Evolutionary conservation across 1,140 invertebrate genomes (phyloP).

Genomic region (Daktulosphaira vitifoliae): DNA sequence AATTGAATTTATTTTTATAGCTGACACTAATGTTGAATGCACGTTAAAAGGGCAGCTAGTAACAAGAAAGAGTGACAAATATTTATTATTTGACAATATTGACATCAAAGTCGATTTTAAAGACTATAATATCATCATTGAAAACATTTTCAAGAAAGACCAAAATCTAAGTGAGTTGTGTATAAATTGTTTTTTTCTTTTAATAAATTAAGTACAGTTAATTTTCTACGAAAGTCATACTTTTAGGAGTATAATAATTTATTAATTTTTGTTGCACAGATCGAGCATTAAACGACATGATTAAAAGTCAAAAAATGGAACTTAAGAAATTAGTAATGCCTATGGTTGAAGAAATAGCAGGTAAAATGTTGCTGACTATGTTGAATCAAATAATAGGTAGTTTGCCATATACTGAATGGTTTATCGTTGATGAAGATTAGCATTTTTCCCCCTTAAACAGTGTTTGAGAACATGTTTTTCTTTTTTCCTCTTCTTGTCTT

Average conservation of each 20-base stretch:
- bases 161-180: slow-evolving; percentile 36
- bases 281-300: slow-evolving; percentile 37
- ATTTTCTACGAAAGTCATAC: too few species aligned
- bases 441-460: too few species aligned
- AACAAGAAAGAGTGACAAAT: slow-evolving; percentile 34
- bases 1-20: slow-evolving; percentile 32
- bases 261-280: slow-evolving; percentile 36
- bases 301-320: slow-evolving; percentile 39
- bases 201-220: too few species aligned
- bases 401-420: slow-evolving; percentile 37
- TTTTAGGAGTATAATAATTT: too few species aligned
- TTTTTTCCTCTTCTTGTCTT: too few species aligned
- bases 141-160: slow-evolving; percentile 40
- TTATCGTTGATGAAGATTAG: background rate
- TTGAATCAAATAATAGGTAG: slow-evolving; percentile 38
- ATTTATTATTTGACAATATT: slow-evolving; percentile 36
- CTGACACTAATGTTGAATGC: slow-evolving; percentile 35
- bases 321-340: slow-evolving; percentile 37
- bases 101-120: slow-evolving; percentile 37
- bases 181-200: too few species aligned
- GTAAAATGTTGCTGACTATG: slow-evolving; percentile 37
- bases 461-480: too few species aligned
- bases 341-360: slow-evolving; percentile 35
- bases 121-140: slow-evolving; percentile 36
- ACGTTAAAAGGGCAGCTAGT: slow-evolving; percentile 34